Base-by-base conservation (phyloP, 2,797 vertebrate species). In the Vespertilio murinus region DNA sequence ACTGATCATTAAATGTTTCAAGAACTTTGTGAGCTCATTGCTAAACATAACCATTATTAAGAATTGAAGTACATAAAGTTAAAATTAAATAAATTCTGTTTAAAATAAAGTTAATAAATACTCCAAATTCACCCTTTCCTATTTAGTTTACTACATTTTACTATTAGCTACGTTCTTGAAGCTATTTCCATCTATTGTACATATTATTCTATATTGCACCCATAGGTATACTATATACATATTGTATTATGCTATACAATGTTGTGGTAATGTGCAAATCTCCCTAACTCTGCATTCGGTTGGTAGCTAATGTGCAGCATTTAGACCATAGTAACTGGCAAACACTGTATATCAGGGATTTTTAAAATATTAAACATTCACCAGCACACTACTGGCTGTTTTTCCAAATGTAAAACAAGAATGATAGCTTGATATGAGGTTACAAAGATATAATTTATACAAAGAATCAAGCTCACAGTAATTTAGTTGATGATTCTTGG, bases 371-470 rank as follows among this genome's bases (percentile, higher is more conserved):
- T 77, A 52, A 92, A 49, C 35, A 79, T 35, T 73, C 89, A 10
- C 38, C 38, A 88, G 74, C 25, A 56, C 4, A 47, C 2, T 74
- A 40, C 13, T 80, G 12, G 59, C 25, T 93, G 49, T 1, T 33
- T 94, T 92, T 90, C 17, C 59, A 94, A 90, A 64, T n/a, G 40
- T 84, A 73, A 71, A 87, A 73, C 6, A n/a, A 73, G 45, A 92
- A 73, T 67, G 22, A 52, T 54, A 40, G 17, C 13, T 74, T 75
- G 35, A 25, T 75, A 25, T 18, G 40, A 64, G 9, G n/a, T 84
- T 69, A 18, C 8, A 35, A 13, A 71, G 81, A 52, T 1, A 38
- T 38, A 93, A 56, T 74, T 89, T 61, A 23, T 52, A 8, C 18
- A 71, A 86, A 74, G 49, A 84, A 45, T 69, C 14, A 6, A 70